These are phyloP conservation scores for Bufo bufo DNA, from an alignment of 2,113 vertebrate genomes.

Conservation along the genomic window DNA sequence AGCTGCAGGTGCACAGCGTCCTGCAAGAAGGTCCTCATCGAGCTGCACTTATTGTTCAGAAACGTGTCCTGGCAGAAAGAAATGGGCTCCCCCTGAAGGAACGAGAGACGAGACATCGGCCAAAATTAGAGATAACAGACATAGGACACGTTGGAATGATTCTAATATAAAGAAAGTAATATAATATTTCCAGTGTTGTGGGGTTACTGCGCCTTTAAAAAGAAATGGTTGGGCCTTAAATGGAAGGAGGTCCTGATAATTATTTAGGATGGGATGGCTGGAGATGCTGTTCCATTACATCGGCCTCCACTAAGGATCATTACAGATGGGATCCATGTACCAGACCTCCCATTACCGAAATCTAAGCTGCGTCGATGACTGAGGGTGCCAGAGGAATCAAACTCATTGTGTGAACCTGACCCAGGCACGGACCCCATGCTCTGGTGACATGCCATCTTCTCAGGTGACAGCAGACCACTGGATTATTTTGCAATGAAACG, in stretches of 20 bases:
- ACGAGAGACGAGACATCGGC: neutral
- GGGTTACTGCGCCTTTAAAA: neutral
- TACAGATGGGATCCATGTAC: neutral
- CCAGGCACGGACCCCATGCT: too few species aligned
- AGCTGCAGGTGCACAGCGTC: constrained; percentile 84
- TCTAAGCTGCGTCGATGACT: neutral
- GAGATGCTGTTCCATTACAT: neutral
- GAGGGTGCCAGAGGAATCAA: too few species aligned
- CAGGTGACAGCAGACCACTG: neutral
- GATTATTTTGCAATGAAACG: too few species aligned
- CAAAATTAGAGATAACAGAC: too few species aligned
- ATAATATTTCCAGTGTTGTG: too few species aligned
- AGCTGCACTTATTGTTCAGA: constrained; percentile 77
- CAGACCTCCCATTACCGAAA: neutral
- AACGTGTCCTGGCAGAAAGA: constrained; percentile 80
- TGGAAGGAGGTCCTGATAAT: neutral
- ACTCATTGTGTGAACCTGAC: too few species aligned
- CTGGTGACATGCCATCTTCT: too few species aligned
- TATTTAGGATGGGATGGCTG: neutral
- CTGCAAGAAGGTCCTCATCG: constrained; percentile 80
- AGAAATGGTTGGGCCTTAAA: neutral
- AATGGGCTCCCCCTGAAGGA: constrained; percentile 72
- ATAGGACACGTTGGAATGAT: too few species aligned
- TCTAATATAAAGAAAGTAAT: too few species aligned
- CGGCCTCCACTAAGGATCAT: neutral